Evolutionary conservation across 2,113 vertebrate species (phyloP), one percentile per base, ranked within the genome.

Genomic region (Acrocephalus kingi): DNA sequence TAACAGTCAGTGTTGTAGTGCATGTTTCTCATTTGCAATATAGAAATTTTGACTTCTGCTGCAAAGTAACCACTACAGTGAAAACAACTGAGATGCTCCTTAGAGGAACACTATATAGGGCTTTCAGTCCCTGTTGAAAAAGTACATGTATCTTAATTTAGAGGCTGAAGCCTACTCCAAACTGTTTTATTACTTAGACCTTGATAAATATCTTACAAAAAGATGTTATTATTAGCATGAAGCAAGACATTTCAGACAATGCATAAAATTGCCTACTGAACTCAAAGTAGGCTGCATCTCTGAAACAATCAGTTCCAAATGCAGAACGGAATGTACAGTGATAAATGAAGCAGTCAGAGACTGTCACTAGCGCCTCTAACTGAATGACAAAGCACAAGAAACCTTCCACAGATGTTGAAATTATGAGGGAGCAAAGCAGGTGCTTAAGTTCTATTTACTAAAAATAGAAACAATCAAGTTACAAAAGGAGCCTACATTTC

Each of bases 341-440:
- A 94, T 84, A 97, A 97, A 97, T 84, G 77, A 94, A 83, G 49
- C 67, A 91, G 61, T 84, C 49, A 56, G 59, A 80, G 62, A 69
- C 37, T 54, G 30, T 89, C 71, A 27, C 46, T 66, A 23, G 37
- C 33, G 27, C 13, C 15, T 74, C 64, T 92, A 62, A 79, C n/a
- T 43, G 83, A 96, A 91, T 41, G 35, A 85, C 41, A 96, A 94
- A 95, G 66, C 54, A 77, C 61, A 85, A 71, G 56, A 61, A 81
- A 30, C 22, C 17, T 94, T 96, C 62, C 75, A 90, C 61, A 92
- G 91, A 87, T 95, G 74, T 80, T 91, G 81, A 96, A 97, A 96
- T 96, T 92, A 90, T 69, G 75, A 95, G 80, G 19, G n/a, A 86
- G 22, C 20, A 94, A 94, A 94, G 61, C 33, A 97, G 62, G 22